These are phyloP conservation scores for Steinernema khuongi DNA, from an alignment of 1,140 invertebrate genomes.

Conservation along the genomic window DNA sequence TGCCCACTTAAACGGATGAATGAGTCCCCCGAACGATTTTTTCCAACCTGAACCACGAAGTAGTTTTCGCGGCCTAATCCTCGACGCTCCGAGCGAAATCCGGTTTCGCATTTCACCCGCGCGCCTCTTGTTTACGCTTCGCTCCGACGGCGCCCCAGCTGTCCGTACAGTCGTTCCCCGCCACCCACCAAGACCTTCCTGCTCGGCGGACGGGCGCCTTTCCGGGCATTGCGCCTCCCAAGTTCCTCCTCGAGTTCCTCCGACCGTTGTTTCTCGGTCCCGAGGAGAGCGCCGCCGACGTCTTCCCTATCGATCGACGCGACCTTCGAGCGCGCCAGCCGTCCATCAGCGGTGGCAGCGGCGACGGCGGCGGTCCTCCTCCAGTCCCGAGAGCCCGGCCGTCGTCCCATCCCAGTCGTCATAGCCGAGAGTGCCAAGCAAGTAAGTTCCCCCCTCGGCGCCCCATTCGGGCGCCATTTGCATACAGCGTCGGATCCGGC, in stretches of 20 bases:
- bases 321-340: neutral
- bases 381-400: neutral
- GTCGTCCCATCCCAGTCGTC: neutral
- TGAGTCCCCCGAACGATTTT: too few relatives aligned
- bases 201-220: too few relatives aligned
- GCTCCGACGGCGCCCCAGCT: neutral
- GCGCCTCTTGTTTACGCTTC: neutral
- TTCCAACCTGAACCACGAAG: neutral
- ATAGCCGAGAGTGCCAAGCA: slow-evolving; percentile 8
- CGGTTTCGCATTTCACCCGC: slow-evolving; percentile 5
- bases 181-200: too few relatives aligned
- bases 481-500: neutral
- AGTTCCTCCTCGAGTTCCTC: too few relatives aligned
- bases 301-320: neutral
- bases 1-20: too few relatives aligned
- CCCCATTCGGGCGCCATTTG: neutral
- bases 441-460: neutral
- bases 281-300: neutral
- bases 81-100: neutral
- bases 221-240: too few relatives aligned
- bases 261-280: too few relatives aligned
- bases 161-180: neutral
- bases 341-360: slow-evolving; percentile 1
- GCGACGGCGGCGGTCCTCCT: neutral
- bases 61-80: neutral